A percentile compares a stretch with the other conserved stretches of the same genome.
phyloP scores from a whole-genome alignment of 2,797 vertebrate species.

The Tapirus indicus region DNA sequence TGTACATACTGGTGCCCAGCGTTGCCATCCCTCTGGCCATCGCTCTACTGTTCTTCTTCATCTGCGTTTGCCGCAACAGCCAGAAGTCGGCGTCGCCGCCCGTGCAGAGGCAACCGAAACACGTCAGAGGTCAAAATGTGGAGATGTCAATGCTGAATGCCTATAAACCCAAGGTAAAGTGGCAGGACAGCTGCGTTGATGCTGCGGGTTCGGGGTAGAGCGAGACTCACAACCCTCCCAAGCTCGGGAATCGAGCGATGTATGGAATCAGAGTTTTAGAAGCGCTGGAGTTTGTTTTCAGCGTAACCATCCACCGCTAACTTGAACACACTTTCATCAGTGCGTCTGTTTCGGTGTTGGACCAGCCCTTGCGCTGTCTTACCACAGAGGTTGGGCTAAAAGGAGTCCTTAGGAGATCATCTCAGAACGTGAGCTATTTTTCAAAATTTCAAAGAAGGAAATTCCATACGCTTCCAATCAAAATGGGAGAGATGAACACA shows the following conservation, averaged over 20 bases:
- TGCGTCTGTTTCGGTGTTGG: neutral
- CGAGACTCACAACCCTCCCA: neutral
- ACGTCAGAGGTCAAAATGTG: constrained; percentile 96
- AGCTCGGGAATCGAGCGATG: neutral
- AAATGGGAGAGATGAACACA: neutral
- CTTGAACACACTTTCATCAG: neutral
- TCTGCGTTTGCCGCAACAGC: constrained; percentile 99
- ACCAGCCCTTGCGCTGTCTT: neutral
- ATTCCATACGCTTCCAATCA: neutral
- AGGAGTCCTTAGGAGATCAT: neutral
- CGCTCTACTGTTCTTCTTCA: constrained; percentile 97
- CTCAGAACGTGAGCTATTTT: neutral
- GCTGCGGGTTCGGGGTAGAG: neutral
- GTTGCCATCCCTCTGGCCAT: constrained; percentile 97
- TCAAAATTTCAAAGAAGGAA: constrained; percentile 30
- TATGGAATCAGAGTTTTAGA: neutral
- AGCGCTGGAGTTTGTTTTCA: neutral
- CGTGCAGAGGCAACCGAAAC: constrained; percentile 94
- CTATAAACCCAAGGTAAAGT: constrained; percentile 96
- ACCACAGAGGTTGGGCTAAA: neutral
- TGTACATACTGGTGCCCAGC: constrained; percentile 98
- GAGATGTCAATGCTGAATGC: constrained; percentile 99
- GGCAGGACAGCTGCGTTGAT: rapidly evolving
- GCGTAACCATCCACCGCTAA: neutral
- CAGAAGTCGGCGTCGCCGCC: constrained; percentile 95